Base-by-base conservation (phyloP, 2,888 invertebrate genomes). In the Eremobia ochroleuca region DNA sequence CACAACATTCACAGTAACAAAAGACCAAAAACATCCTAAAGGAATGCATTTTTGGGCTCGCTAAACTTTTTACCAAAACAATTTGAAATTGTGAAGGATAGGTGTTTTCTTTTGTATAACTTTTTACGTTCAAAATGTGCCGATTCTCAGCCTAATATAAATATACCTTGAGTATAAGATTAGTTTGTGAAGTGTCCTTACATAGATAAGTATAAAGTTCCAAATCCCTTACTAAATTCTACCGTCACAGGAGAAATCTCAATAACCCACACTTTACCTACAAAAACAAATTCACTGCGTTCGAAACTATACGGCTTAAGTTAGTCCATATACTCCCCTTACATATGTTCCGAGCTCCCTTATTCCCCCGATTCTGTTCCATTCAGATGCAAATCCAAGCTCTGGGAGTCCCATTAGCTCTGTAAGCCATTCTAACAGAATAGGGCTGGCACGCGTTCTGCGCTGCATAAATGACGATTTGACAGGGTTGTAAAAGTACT, bases 331-430 rank as follows among this genome's bases (percentile, higher is more conserved):
- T 68, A 73, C 43, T 76, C 71, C 21, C 64, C 73, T 69, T 77
- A 88, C 81, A 77, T 77, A 73, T 81, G 84, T 84, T 75, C 77
- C 8, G 72, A 64, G 37, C 78, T 68, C 59, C 70, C 73, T 68
- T 85, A 77, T 82, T 82, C 69, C 78, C 64, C 65, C 65, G 86
- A 82, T 81, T 82, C 80, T 49, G 73, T 71, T 73, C 81, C 86
- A 88, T 88, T 88, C 88, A 85, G 59, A 88, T 88, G 88, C 81
- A 88, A 88, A 88, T 88, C 86, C 79, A 61, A 69, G 71, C 77
- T 70, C 82, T 77, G 77, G 71, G 79, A 62, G 61, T 75, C 62
- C 81, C 82, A 86, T 88, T 88, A 83, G 87, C 76, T 77, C 71
- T 77, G 85, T 82, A 87, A 87, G 83, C 79, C 74, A 83, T 78